Evolutionary conservation across 1,140 invertebrate species (phyloP).

Genomic region (Papilio dardanus): DNA sequence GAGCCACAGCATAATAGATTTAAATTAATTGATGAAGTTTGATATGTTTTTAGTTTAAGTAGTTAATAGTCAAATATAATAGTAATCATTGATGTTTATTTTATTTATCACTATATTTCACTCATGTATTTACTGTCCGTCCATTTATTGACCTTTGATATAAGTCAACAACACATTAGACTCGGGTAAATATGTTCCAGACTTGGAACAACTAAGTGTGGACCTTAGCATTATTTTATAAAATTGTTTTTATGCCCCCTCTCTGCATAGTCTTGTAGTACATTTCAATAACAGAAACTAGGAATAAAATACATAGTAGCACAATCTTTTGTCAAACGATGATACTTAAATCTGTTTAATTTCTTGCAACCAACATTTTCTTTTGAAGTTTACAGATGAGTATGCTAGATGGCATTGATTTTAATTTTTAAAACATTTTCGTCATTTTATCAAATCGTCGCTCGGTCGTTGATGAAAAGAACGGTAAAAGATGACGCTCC

Average conservation of each 20-base stretch:
- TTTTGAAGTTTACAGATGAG: not conserved
- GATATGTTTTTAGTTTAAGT: constrained; percentile 39
- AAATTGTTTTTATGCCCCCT: not conserved
- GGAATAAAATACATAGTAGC: not conserved
- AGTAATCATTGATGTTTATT: not conserved
- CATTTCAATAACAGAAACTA: not conserved
- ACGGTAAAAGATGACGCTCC: too few relatives aligned
- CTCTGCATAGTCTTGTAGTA: too few relatives aligned
- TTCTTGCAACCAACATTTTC: not conserved
- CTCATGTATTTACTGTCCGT: not conserved
- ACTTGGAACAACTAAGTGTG: too few relatives aligned
- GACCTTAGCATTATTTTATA: not conserved
- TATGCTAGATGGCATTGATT: not conserved
- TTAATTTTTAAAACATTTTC: not conserved
- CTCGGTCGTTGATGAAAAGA: too few relatives aligned
- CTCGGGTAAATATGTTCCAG: not conserved
- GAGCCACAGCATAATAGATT: constrained; percentile 88
- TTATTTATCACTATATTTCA: not conserved
- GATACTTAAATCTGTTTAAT: not conserved
- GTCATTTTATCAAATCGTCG: too few relatives aligned
- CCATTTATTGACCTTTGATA: too few relatives aligned
- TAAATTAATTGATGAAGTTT: constrained; percentile 86
- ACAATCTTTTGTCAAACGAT: not conserved
- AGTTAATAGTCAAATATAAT: constrained; percentile 22
- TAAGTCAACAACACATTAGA: too few relatives aligned